Percentiles rank a stretch among this genome's conserved stretches.
Conservation (phyloP, 2,113 vertebrate species). For the Osmerus mordax region DNA sequence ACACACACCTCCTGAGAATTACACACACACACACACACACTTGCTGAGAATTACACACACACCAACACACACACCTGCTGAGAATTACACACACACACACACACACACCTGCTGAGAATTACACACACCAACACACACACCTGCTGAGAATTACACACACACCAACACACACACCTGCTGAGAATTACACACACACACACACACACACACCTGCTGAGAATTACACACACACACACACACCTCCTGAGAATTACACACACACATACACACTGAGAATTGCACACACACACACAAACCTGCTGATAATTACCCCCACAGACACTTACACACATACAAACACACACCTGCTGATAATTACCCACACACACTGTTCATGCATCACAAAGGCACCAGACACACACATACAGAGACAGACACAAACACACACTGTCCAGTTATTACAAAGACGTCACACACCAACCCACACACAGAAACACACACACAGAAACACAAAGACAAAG, state of each 20-base stretch:
- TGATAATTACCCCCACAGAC: not conserved
- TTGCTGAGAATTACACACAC: no score
- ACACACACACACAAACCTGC: conserved; percentile 29
- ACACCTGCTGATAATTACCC: not conserved
- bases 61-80: no score
- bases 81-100: no score
- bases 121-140: not conserved
- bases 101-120: not conserved
- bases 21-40: not conserved
- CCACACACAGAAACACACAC: no score
- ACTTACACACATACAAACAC: not conserved
- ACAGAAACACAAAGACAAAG: not conserved
- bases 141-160: not conserved
- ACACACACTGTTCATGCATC: not conserved
- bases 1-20: not conserved
- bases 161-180: conserved; percentile 1
- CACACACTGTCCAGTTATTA: not conserved
- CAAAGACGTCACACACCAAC: not conserved
- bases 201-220: not conserved
- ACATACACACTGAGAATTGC: conserved; percentile 24
- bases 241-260: not conserved
- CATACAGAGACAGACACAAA: not conserved
- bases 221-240: conserved; percentile 6
- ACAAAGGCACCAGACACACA: not conserved
- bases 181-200: not conserved